phyloP scores from a whole-genome alignment of 1,140 invertebrate species.

The Pygmarrhopalites habei region DNA sequence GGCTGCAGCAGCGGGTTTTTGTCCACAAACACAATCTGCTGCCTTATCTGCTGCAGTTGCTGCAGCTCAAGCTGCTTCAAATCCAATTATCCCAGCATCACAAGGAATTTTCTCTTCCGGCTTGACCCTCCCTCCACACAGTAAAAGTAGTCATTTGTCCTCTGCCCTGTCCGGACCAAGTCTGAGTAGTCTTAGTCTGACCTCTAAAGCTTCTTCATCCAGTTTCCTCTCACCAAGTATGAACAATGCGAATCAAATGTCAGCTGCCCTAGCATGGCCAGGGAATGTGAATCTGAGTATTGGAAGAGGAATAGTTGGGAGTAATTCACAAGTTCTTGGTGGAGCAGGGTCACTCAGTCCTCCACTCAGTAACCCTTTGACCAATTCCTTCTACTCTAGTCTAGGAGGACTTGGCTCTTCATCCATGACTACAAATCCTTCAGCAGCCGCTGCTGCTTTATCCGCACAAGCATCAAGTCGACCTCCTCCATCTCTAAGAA shows the following conservation, averaged over 20 bases:
- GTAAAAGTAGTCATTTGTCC: slow-evolving; percentile 5
- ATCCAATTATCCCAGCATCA: background rate
- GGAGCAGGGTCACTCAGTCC: slow-evolving; percentile 19
- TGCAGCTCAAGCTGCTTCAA: background rate
- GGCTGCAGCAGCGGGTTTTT: slow-evolving; percentile 3
- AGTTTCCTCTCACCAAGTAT: too few relatives aligned
- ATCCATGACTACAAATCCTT: too few relatives aligned
- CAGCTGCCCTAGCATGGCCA: too few relatives aligned
- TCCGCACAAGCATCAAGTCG: background rate
- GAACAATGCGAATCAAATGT: too few relatives aligned
- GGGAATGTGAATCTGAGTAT: too few relatives aligned
- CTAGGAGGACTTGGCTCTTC: too few relatives aligned
- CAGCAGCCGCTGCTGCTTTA: background rate
- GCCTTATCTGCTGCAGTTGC: background rate
- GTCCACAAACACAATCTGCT: background rate
- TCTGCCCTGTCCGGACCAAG: slow-evolving; percentile 5
- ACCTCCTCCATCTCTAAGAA: slow-evolving; percentile 17
- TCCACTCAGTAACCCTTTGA: slow-evolving; percentile 10
- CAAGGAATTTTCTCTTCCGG: too few relatives aligned
- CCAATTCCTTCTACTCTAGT: background rate
- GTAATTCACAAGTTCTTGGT: too few relatives aligned
- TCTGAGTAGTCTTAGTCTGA: too few relatives aligned
- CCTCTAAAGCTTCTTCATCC: too few relatives aligned
- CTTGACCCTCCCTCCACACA: background rate
- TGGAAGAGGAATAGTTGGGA: too few relatives aligned